Percentiles rank a stretch among this genome's conserved stretches.
These are phyloP conservation scores for Amyelois transitella DNA, from an alignment of 1,140 invertebrate genomes.

Conservation along the genomic window DNA sequence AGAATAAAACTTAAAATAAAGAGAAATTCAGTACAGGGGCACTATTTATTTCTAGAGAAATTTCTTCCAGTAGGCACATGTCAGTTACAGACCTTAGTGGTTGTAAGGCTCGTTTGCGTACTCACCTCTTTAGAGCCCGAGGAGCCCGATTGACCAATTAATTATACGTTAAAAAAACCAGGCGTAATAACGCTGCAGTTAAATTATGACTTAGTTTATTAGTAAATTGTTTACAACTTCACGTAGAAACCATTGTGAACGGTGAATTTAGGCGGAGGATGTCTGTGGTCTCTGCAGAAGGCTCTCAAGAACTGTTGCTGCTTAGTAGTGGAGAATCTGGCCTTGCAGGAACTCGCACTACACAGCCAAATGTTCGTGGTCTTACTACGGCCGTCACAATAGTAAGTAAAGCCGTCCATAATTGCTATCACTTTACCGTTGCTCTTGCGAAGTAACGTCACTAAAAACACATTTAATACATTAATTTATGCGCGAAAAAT, in stretches of 20 bases:
- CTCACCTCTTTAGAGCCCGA: no score
- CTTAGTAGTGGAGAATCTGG: conserved; percentile 5
- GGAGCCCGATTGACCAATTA: no score
- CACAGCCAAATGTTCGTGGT: conserved; percentile 11
- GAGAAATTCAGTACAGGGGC: no score
- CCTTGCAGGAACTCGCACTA: conserved; percentile 12
- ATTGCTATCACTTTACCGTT: conserved; percentile 16
- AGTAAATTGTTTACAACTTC: not conserved
- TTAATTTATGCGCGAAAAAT: no score
- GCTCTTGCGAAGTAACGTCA: conserved; percentile 8
- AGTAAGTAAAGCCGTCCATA: conserved; percentile 20
- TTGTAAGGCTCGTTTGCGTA: no score
- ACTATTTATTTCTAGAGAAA: no score
- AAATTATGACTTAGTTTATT: no score
- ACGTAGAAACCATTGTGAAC: not conserved
- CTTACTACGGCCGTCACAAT: conserved; percentile 1
- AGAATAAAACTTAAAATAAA: no score
- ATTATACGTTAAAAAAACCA: no score
- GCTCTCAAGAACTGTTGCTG: conserved; percentile 1
- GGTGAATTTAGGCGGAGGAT: not conserved
- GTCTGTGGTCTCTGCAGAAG: conserved; percentile 11
- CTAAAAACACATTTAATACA: conserved; percentile 6
- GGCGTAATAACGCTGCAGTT: no score
- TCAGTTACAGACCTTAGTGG: no score
- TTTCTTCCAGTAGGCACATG: no score